phyloP scores from a whole-genome alignment of 1,140 invertebrate genomes.

The Formica selysi region DNA sequence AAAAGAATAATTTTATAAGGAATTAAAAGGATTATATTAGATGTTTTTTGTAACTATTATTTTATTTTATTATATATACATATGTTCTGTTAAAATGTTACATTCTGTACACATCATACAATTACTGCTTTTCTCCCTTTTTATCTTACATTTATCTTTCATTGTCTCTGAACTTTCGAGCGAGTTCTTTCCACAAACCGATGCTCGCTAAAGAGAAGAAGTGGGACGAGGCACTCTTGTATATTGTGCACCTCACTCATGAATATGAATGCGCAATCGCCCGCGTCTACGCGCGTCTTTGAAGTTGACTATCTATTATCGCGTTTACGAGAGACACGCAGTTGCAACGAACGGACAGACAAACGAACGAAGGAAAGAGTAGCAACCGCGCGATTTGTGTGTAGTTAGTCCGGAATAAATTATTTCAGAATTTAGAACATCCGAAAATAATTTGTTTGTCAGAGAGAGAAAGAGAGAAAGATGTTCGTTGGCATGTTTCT shows the following conservation, averaged over 20 bases:
- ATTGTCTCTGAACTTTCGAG: constrained; percentile 40
- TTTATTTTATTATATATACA: not conserved
- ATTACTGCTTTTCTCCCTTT: not conserved
- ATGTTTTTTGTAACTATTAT: no score
- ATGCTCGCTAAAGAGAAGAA: constrained; percentile 13
- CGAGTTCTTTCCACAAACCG: constrained; percentile 34
- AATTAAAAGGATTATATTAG: no score
- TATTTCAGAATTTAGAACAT: constrained; percentile 60
- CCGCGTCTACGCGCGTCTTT: constrained; percentile 46
- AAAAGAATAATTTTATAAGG: no score
- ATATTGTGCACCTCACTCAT: constrained; percentile 37
- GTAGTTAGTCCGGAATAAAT: constrained; percentile 26
- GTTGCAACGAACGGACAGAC: constrained; percentile 6
- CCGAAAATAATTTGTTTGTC: constrained; percentile 66
- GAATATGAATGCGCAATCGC: constrained; percentile 64
- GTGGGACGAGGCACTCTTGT: constrained; percentile 30
- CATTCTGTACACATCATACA: not conserved
- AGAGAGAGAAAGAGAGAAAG: constrained; percentile 45
- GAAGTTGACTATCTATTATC: constrained; percentile 63
- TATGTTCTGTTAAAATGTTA: not conserved
- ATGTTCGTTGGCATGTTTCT: constrained; percentile 24
- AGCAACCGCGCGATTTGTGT: constrained; percentile 10
- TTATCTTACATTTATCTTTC: constrained; percentile 10
- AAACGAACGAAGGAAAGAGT: not conserved
- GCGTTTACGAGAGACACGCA: constrained; percentile 49